phyloP scores from a whole-genome alignment of 2,888 invertebrate genomes.

The Dolomedes plantarius region DNA sequence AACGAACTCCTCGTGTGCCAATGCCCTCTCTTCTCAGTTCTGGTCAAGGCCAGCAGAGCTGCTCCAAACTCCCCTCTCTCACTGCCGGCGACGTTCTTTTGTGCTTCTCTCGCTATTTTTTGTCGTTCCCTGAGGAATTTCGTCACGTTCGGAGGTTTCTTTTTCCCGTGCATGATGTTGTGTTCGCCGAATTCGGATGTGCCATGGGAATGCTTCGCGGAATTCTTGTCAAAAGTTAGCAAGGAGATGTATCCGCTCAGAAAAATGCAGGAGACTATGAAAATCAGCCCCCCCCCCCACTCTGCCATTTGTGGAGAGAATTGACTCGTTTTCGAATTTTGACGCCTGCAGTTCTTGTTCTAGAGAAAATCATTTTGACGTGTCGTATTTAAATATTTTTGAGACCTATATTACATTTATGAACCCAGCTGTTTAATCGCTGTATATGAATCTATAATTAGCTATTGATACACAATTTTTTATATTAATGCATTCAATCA shows the following conservation, averaged over 20 bases:
- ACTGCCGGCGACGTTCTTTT: not conserved
- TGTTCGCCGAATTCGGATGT: not conserved
- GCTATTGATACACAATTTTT: too few relatives aligned
- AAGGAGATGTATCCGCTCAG: not conserved
- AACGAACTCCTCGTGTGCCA: conserved; percentile 62
- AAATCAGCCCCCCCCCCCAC: too few relatives aligned
- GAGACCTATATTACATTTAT: too few relatives aligned
- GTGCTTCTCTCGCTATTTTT: not conserved
- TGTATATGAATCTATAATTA: too few relatives aligned
- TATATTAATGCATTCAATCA: too few relatives aligned
- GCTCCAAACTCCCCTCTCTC: conserved; percentile 17
- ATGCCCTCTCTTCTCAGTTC: conserved; percentile 52
- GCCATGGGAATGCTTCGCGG: not conserved
- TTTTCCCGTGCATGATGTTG: not conserved
- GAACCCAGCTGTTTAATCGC: too few relatives aligned
- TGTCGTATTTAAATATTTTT: too few relatives aligned
- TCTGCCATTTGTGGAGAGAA: too few relatives aligned
- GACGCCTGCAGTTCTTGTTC: too few relatives aligned
- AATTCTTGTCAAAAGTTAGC: not conserved
- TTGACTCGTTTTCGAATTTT: too few relatives aligned
- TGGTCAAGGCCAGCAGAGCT: conserved; percentile 44
- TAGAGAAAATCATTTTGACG: too few relatives aligned
- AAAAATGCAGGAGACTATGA: too few relatives aligned
- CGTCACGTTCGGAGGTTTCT: conserved; percentile 14
- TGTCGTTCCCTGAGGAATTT: conserved; percentile 20